Base-by-base conservation (phyloP, 2,888 invertebrate genomes). In the Tillus elongatus region DNA sequence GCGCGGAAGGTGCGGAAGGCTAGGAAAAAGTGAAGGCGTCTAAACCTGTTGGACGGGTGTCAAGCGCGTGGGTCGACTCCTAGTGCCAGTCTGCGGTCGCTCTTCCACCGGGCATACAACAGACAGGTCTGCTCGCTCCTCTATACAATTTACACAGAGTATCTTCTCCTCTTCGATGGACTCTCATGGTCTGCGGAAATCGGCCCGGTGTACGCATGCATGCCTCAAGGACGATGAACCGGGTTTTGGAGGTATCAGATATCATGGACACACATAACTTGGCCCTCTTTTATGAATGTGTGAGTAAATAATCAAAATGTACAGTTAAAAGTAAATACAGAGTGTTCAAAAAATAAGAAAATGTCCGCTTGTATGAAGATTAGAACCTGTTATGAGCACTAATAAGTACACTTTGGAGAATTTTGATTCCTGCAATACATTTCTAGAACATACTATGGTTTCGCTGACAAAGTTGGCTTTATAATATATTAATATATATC, bases 31-130 rank as follows among this genome's bases (percentile, higher is more conserved):
- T 62, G 64, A 64, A 66, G 66, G 64, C 64, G 66, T 65, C 60
- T 56, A 66, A 66, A 66, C 66, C 66, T 64, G 66, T 66, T 63
- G 63, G 59, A 65, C 66, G 57, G 61, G 66, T 64, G 64, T 62
- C 59, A 58, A 59, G 54, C 59, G 64, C 63, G 63, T 64, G 63
- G 64, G 64, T 53, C 56, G 63, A 57, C 62, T 62, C 57, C 60
- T 59, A 60, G 61, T 56, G 56, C 55, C 44, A 44, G 38, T 33
- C 37, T 30, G 37, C 42, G 38, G 43, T 40, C 30, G 37, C 36
- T n/a, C n/a, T n/a, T 15, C 30, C 15, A 24, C 28, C 39, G 30
- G 26, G 36, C 42, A n/a, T n/a, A n/a, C 44, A 35, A 47, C 44
- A 47, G 51, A 51, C 51, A 53, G 50, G 51, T 51, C 45, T 46